phyloP scores from a whole-genome alignment of 2,113 vertebrate genomes.

The Ameiurus melas region DNA sequence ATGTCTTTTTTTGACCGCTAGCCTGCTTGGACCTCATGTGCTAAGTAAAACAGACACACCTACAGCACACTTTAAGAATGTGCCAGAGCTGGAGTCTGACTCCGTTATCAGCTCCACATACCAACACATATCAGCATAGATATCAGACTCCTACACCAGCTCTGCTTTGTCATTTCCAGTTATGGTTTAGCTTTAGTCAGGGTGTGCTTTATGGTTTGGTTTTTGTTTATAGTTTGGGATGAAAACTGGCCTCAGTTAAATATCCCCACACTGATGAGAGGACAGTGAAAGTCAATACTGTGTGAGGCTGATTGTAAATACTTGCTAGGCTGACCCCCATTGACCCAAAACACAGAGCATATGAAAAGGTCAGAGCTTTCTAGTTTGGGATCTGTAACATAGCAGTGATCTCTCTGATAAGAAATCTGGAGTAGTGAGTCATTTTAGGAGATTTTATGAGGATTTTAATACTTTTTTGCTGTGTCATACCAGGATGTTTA shows the following conservation, averaged over 20 bases:
- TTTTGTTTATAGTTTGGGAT: conserved; percentile 26
- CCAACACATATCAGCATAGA: conserved; percentile 68
- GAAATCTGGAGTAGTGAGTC: background rate
- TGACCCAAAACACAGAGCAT: background rate
- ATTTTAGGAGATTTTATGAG: background rate
- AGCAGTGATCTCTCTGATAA: conserved; percentile 6
- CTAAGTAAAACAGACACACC: conserved; percentile 45
- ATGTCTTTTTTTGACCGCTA: background rate
- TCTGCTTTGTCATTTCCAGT: conserved; percentile 57
- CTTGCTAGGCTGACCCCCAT: background rate
- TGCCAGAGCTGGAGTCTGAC: conserved; percentile 59
- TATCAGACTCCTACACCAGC: conserved; percentile 52
- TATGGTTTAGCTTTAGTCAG: conserved; percentile 29
- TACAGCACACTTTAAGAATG: conserved; percentile 58
- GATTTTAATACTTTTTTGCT: background rate
- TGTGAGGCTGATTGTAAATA: conserved; percentile 35
- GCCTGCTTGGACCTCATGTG: conserved; percentile 11
- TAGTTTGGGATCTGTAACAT: background rate
- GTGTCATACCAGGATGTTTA: conserved; percentile 35
- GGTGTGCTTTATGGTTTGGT: conserved; percentile 7
- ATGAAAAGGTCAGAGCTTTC: background rate
- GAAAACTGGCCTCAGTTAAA: conserved; percentile 11
- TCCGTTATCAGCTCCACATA: conserved; percentile 64
- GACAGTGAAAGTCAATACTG: conserved; percentile 30
- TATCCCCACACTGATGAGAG: conserved; percentile 38